Evolutionary conservation across 2,797 vertebrate species (phyloP).

Genomic region (Vireo griseus): DNA sequence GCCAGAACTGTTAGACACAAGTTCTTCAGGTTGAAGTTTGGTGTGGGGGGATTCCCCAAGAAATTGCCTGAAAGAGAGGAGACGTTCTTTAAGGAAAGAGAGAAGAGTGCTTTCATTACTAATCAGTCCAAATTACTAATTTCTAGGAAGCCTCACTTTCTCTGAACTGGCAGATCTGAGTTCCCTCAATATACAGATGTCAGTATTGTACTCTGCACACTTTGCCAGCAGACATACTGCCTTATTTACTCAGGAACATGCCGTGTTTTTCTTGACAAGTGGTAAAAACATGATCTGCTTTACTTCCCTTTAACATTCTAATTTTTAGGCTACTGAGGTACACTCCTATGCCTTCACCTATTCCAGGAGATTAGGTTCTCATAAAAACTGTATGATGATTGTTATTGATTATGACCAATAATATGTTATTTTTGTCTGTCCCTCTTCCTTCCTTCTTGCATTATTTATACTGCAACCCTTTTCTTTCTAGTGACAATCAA

Average conservation of each 20-base stretch:
- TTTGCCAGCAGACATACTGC: conserved; percentile 23
- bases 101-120: not conserved
- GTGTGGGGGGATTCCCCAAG: not conserved
- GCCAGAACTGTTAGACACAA: not conserved
- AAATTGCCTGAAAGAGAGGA: not conserved
- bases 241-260: not conserved
- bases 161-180: not conserved
- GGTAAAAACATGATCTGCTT: conserved; percentile 26
- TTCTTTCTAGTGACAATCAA: conserved; percentile 14
- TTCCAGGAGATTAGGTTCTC: not conserved
- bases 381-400: not conserved
- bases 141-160: not conserved
- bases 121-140: not conserved
- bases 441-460: not conserved
- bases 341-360: not conserved
- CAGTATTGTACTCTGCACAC: not conserved
- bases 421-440: not conserved
- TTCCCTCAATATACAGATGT: not conserved
- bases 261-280: conserved; percentile 4
- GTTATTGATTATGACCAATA: not conserved
- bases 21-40: not conserved
- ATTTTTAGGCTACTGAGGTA: not conserved
- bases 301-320: not conserved
- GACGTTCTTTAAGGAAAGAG: not conserved
- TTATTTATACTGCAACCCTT: not conserved